Evolutionary conservation across 2,888 invertebrate genomes (phyloP).

Genomic region (Carabus problematicus): DNA sequence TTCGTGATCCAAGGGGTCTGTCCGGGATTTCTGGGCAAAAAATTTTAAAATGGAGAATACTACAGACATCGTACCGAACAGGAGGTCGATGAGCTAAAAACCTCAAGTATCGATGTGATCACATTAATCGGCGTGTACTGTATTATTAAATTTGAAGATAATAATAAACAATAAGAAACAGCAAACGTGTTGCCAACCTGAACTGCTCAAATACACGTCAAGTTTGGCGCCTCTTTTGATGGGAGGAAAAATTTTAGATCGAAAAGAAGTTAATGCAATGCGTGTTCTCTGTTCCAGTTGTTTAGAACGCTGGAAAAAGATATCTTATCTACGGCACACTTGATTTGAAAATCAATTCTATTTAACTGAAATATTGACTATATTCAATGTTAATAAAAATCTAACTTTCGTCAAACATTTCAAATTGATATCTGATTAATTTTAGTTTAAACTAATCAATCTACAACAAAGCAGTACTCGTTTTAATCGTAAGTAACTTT

Average conservation of each 20-base stretch:
- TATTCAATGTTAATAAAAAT: slow-evolving; percentile 1
- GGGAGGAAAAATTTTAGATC: slow-evolving; percentile 82
- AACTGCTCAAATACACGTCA: slow-evolving; percentile 86
- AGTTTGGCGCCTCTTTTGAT: slow-evolving; percentile 82
- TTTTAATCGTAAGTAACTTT: no score
- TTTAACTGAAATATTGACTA: slow-evolving; percentile 4
- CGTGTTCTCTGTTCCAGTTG: slow-evolving; percentile 79
- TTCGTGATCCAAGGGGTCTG: no score
- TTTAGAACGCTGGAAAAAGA: slow-evolving; percentile 71
- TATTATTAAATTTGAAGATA: slow-evolving; percentile 1
- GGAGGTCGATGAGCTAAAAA: no score
- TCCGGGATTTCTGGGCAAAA: no score
- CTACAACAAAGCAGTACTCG: no score
- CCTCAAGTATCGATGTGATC: no score
- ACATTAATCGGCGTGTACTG: no score
- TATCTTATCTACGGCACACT: slow-evolving; percentile 1
- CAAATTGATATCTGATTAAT: no score
- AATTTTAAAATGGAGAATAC: no score
- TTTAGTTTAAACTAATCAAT: no score
- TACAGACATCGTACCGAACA: no score
- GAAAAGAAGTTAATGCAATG: slow-evolving; percentile 74
- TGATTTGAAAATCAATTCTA: background rate
- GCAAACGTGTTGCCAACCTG: slow-evolving; percentile 69
- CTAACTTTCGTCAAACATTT: background rate
- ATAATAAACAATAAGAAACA: background rate